Conservation (phyloP, 1,140 invertebrate genomes). For the Kradibia gibbosae region DNA sequence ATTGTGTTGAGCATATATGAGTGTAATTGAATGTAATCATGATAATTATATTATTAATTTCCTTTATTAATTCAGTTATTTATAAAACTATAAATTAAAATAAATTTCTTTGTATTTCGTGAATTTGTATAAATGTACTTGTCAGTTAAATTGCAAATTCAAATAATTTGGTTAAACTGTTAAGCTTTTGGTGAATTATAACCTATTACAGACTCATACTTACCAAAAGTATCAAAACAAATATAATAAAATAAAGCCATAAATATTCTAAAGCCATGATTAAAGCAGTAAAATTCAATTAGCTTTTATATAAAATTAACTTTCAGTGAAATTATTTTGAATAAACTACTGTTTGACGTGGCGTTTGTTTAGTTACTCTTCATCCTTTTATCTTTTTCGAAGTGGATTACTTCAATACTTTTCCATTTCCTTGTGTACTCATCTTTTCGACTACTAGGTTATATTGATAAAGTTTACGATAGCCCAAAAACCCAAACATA, state of each 20-base stretch:
- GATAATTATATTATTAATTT: background rate
- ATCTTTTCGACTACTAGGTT: background rate
- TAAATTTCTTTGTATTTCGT: no score
- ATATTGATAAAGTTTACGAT: no score
- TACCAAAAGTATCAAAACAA: slow-evolving; percentile 34
- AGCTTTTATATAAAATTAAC: slow-evolving; percentile 21
- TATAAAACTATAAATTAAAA: background rate
- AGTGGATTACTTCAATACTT: background rate
- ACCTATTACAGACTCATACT: slow-evolving; percentile 28
- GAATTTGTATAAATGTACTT: background rate
- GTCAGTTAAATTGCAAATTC: background rate
- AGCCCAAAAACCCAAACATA: no score
- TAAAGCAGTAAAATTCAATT: background rate
- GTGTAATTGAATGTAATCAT: no score
- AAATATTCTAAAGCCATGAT: slow-evolving; percentile 34
- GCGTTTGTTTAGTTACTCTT: slow-evolving; percentile 11
- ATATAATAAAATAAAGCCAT: slow-evolving; percentile 26
- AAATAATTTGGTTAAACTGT: background rate
- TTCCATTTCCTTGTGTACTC: background rate
- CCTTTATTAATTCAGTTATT: background rate
- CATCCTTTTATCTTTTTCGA: background rate
- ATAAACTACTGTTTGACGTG: slow-evolving; percentile 39
- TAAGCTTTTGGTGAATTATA: slow-evolving; percentile 28
- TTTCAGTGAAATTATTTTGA: slow-evolving; percentile 28
- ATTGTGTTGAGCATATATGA: no score